These are phyloP conservation scores for Chaetura pelagica DNA, from an alignment of 2,113 vertebrate genomes.

Conservation along the genomic window DNA sequence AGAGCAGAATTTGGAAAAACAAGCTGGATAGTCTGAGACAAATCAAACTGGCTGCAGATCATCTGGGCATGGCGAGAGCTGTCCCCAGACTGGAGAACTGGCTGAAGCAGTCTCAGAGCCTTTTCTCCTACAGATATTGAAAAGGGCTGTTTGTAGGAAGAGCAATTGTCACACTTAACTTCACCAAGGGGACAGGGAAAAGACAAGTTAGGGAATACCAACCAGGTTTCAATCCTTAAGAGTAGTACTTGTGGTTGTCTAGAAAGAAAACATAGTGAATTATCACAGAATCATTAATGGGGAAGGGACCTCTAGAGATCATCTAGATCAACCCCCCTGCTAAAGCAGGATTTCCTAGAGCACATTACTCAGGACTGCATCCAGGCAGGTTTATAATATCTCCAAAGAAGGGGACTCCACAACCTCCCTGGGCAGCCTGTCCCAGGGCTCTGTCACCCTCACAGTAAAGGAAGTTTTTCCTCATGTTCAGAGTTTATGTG, in stretches of 20 bases:
- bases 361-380: too few species aligned
- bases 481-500: too few species aligned
- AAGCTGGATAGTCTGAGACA: background rate
- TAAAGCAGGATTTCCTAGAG: too few species aligned
- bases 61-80: background rate
- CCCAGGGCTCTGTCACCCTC: too few species aligned
- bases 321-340: too few species aligned
- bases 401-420: too few species aligned
- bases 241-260: background rate
- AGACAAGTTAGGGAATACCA: background rate
- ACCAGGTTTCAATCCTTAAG: background rate
- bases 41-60: background rate
- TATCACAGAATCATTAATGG: too few species aligned
- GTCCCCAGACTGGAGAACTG: background rate
- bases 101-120: background rate
- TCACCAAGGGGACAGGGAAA: background rate
- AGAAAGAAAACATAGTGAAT: background rate
- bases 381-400: too few species aligned
- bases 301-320: too few species aligned
- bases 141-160: background rate
- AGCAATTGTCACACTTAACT: background rate
- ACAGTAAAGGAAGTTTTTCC: too few species aligned
- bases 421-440: too few species aligned
- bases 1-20: background rate
- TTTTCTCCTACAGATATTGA: background rate